These are phyloP conservation scores for Thaumetopoea pityocampa DNA, from an alignment of 1,140 invertebrate genomes.

Conservation along the genomic window DNA sequence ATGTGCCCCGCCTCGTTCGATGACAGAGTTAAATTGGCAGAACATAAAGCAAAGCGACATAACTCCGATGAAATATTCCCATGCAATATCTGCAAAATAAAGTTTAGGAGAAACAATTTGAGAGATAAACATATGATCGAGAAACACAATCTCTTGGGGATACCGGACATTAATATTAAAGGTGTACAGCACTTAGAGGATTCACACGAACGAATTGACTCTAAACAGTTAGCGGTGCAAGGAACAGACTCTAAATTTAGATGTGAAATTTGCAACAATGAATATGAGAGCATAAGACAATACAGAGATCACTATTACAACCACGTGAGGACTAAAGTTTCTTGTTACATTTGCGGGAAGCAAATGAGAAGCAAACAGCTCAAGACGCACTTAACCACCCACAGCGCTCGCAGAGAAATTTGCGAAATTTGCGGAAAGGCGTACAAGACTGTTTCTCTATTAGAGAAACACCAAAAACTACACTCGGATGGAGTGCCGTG, in stretches of 20 bases:
- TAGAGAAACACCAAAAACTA: slow-evolving; percentile 16
- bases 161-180: slow-evolving; percentile 19
- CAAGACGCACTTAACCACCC: slow-evolving; percentile 11
- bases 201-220: slow-evolving; percentile 12
- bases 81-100: slow-evolving; percentile 25
- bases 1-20: slow-evolving; percentile 27
- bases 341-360: slow-evolving; percentile 3
- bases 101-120: slow-evolving; percentile 16
- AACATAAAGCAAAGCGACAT: slow-evolving; percentile 22
- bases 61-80: slow-evolving; percentile 11
- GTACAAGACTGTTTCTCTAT: slow-evolving; percentile 10
- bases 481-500: slow-evolving; percentile 21
- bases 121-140: slow-evolving; percentile 24
- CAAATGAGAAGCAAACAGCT: slow-evolving; percentile 2
- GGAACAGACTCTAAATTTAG: not conserved
- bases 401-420: slow-evolving; percentile 2
- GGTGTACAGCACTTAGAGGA: slow-evolving; percentile 24
- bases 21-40: slow-evolving; percentile 7
- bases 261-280: slow-evolving; percentile 10
- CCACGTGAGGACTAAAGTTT: not conserved
- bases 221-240: slow-evolving; percentile 1
- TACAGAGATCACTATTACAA: slow-evolving; percentile 1
- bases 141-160: slow-evolving; percentile 23
- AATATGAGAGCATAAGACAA: slow-evolving; percentile 13
- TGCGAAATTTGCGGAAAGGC: slow-evolving; percentile 27